Base-by-base conservation (phyloP, 2,113 vertebrate species). In the Nicator chloris region DNA sequence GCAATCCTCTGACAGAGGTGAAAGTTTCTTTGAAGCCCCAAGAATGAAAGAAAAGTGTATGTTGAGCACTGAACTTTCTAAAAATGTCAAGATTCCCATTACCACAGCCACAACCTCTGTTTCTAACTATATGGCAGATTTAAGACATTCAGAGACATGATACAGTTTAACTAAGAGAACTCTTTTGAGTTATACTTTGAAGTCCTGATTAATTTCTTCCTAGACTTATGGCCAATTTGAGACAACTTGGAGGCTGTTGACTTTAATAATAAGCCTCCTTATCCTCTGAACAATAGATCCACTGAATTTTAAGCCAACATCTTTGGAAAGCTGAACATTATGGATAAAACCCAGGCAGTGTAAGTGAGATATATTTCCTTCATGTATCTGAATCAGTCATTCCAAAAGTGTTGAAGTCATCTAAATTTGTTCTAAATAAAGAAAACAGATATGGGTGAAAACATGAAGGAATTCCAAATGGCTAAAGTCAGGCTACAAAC, bases 141-240 rank as follows among this genome's bases (percentile, higher is more conserved):
- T 72, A 44, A 92, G 66, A 31, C 42, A 54, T 61, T 82, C 42
- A 80, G 68, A 88, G 37, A 49, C 47, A 68, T 50, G 56, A 65
- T 15, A 28, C 47, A 65, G 37, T 90, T 91, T 53, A 69, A 88
- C 50, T 50, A 76, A 91, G 27, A 9, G 7, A 82, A n/a, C 21
- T 73, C 83, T 50, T 92, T 80, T 40, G 68, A 72, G 30, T 79
- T 85, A 37, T 79, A 31, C 54, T 92, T 85, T 88, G 35, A 21
- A 86, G 51, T 59, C 22, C 35, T 90, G 51, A 96, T 95, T 93
- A 91, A 93, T 93, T 90, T 94, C 85, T 95, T 96, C 95, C 90
- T 85, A 82, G 39, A 88, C 22, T 80, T 90, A 63, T 20, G 57
- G 45, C 42, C 33, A 91, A 54, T 88, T 95, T 94, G 35, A 90